Base-by-base conservation (phyloP, 2,113 vertebrate genomes). In the Lophura nycthemera region DNA sequence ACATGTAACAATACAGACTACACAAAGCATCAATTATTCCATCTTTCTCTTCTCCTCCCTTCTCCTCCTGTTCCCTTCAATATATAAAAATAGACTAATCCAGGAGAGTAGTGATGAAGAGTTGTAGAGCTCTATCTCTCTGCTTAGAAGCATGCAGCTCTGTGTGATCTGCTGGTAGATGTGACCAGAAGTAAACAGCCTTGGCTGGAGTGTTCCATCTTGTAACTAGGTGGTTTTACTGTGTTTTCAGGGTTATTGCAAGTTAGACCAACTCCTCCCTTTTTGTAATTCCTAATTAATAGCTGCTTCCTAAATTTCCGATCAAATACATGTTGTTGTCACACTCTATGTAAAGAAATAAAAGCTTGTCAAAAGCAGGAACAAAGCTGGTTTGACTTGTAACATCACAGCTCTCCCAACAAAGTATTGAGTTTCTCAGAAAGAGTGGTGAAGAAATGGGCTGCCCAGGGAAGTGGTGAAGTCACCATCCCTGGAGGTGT, bases 181-280 rank as follows among this genome's bases (percentile, higher is more conserved):
- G 10, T 78, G 66, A 52, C 19, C 63, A 56, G 54, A 59, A 36
- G 20, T 12, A 67, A 50, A 29, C 12, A 79, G 4, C n/a, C 3
- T 45, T 38, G 40, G 6, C 20, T 32, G 60, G 20, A 16, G 34
- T 0, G 1, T 0, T 2, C 42, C 4, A 0, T 6, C 21, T 10
- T 4, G 8, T 8, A 13, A 52, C 17, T 1, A 8, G 16, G 34
- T 29, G 71, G 24, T 10, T 65, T 48, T 57, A 16, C 0, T 1
- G 63, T 1, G 0, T 22, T 70, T 52, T 57, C 61, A 12, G 32
- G 9, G 30, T 6, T 1, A 6, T 10, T 19, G 48, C 8, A 64
- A 88, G 79, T 19, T 64, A 38, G 11, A 34, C 52, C 8, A 14
- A 71, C 11, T 29, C 24, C 27, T 61, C 27, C 18, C 16, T 76